Percentiles rank a stretch among this genome's conserved stretches.
These are phyloP conservation scores for Orientallactaga sibirica DNA, from an alignment of 2,797 vertebrate genomes.

Conservation along the genomic window DNA sequence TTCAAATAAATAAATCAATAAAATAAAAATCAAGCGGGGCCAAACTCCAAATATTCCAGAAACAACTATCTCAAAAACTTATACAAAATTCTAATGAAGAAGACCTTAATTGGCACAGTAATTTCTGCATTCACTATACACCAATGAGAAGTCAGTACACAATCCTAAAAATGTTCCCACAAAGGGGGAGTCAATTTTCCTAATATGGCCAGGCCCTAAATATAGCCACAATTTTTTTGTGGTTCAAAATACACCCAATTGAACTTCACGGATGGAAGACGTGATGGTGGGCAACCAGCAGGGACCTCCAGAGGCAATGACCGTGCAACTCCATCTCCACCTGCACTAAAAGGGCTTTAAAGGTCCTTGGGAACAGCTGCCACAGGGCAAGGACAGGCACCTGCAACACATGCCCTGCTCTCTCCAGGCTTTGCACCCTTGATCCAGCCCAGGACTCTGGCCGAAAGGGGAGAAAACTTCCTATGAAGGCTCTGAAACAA, in stretches of 20 bases:
- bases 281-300: not conserved
- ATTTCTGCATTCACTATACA: slow-evolving; percentile 37
- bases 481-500: slow-evolving; percentile 65
- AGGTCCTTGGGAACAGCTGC: not conserved
- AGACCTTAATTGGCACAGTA: not conserved
- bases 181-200: slow-evolving; percentile 65
- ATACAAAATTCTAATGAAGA: slow-evolving; percentile 12
- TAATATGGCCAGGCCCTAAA: slow-evolving; percentile 67
- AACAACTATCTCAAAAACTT: slow-evolving; percentile 1
- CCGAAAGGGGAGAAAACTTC: slow-evolving; percentile 66
- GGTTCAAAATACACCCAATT: slow-evolving; percentile 50
- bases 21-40: not conserved
- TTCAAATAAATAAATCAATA: no score
- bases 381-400: not conserved
- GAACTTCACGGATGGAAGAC: slow-evolving; percentile 11
- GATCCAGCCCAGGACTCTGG: not conserved
- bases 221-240: slow-evolving; percentile 34
- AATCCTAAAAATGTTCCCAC: slow-evolving; percentile 47
- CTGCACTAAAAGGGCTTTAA: not conserved
- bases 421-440: not conserved
- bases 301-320: not conserved
- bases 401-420: not conserved
- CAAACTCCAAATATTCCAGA: not conserved
- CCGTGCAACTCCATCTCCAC: not conserved
- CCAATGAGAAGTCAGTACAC: slow-evolving; percentile 51